These are phyloP conservation scores for Acipenser oxyrinchus DNA, from an alignment of 2,797 vertebrate species.

Conservation along the genomic window DNA sequence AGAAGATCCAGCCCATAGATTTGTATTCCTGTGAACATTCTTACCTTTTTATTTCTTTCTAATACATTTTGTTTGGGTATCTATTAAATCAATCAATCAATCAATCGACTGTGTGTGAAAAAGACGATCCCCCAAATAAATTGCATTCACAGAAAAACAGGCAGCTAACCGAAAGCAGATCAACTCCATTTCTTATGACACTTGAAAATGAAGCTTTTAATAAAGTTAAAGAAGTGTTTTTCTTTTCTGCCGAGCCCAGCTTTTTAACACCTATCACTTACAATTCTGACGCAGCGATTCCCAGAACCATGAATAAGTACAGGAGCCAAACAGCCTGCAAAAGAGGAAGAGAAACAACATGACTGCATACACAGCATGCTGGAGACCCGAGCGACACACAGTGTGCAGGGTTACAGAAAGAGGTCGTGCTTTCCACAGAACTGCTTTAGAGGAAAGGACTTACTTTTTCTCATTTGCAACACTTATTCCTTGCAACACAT, in stretches of 20 bases:
- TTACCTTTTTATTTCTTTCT: too few species aligned
- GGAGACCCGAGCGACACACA: too few species aligned
- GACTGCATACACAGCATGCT: not conserved
- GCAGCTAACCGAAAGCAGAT: not conserved
- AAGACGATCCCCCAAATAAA: not conserved
- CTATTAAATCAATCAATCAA: too few species aligned
- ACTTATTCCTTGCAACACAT: too few species aligned
- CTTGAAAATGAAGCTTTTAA: not conserved
- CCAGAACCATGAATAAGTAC: constrained; percentile 78
- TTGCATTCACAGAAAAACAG: not conserved
- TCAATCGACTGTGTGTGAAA: too few species aligned
- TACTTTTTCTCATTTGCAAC: too few species aligned
- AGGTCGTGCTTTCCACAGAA: too few species aligned
- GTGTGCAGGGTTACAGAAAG: not conserved
- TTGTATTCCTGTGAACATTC: too few species aligned
- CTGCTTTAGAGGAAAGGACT: too few species aligned
- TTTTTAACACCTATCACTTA: constrained; percentile 54
- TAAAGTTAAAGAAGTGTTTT: too few species aligned
- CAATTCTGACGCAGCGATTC: constrained; percentile 83
- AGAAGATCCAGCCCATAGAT: too few species aligned
- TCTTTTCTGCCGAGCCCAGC: not conserved
- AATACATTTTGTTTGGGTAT: too few species aligned
- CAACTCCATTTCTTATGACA: not conserved
- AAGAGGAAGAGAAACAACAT: constrained; percentile 18
- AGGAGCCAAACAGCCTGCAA: constrained; percentile 80